Conservation (phyloP, 2,888 invertebrate species). For the Epinotia nisella region DNA sequence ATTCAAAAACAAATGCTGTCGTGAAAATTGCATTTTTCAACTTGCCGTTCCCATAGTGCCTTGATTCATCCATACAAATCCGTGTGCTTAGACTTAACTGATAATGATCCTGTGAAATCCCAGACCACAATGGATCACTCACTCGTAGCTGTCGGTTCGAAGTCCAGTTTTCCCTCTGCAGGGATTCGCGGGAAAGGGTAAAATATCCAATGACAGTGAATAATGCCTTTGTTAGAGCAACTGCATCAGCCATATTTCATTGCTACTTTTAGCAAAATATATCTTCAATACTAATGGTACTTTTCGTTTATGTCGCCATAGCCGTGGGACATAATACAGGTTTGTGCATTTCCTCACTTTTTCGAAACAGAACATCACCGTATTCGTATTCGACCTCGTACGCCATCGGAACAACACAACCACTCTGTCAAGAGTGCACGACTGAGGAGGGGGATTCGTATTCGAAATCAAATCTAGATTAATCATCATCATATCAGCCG, state of each 20-base stretch:
- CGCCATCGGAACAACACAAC: no score
- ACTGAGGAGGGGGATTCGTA: no score
- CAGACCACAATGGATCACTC: constrained; percentile 24
- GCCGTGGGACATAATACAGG: no score
- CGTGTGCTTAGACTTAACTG: not conserved
- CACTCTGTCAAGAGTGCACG: no score
- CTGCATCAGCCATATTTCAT: not conserved
- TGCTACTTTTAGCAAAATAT: not conserved
- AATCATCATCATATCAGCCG: no score
- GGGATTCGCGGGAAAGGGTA: constrained; percentile 18
- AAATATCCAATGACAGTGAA: constrained; percentile 29
- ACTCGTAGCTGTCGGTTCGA: constrained; percentile 15
- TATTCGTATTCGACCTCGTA: not conserved
- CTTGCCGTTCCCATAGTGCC: not conserved
- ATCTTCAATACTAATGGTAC: no score
- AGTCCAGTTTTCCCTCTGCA: constrained; percentile 14
- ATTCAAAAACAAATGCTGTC: not conserved
- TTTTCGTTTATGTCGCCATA: no score
- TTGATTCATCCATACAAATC: not conserved
- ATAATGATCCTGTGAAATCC: not conserved
- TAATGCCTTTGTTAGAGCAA: constrained; percentile 20
- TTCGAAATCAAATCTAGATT: not conserved
- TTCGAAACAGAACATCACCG: not conserved
- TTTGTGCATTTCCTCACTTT: no score
- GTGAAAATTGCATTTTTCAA: not conserved